Evolutionary conservation across 1,140 invertebrate genomes (phyloP).

Genomic region (Himalopsyche phryganea): DNA sequence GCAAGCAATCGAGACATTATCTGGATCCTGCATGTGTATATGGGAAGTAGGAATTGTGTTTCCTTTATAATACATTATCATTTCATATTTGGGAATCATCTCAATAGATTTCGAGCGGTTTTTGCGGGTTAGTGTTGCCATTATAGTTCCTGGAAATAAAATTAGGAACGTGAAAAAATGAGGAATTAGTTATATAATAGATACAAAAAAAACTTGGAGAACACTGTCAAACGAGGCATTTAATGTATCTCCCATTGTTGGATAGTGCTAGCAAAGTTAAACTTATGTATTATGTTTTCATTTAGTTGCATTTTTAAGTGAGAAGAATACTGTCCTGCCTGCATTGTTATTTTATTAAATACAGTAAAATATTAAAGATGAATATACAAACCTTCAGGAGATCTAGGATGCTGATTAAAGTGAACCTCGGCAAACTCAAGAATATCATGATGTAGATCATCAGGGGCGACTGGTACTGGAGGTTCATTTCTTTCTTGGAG

Average conservation of each 20-base stretch:
- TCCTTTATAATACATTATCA: constrained; percentile 86
- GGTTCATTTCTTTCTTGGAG: constrained; percentile 68
- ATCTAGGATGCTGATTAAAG: constrained; percentile 86
- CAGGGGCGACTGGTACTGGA: constrained; percentile 38
- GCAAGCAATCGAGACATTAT: constrained; percentile 87
- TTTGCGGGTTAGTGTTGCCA: constrained; percentile 84
- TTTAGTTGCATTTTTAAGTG: too few species aligned
- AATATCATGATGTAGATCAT: constrained; percentile 71
- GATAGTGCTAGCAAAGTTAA: too few species aligned
- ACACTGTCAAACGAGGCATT: too few species aligned
- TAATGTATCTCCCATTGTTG: too few species aligned
- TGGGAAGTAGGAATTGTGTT: constrained; percentile 90
- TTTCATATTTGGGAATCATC: constrained; percentile 84
- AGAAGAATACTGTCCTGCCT: too few species aligned
- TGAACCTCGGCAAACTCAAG: constrained; percentile 90
- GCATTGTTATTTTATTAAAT: too few species aligned
- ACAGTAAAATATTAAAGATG: background rate
- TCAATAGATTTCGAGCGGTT: constrained; percentile 69
- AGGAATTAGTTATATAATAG: too few species aligned
- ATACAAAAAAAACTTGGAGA: too few species aligned
- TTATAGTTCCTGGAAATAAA: constrained; percentile 63
- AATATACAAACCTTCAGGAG: constrained; percentile 61
- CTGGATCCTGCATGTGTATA: constrained; percentile 92
- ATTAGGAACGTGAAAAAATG: constrained; percentile 3
- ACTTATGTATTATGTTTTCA: too few species aligned